Evolutionary conservation across 2,113 vertebrate genomes (phyloP), one percentile per base, ranked within the genome.

Genomic region (Ovis canadensis): DNA sequence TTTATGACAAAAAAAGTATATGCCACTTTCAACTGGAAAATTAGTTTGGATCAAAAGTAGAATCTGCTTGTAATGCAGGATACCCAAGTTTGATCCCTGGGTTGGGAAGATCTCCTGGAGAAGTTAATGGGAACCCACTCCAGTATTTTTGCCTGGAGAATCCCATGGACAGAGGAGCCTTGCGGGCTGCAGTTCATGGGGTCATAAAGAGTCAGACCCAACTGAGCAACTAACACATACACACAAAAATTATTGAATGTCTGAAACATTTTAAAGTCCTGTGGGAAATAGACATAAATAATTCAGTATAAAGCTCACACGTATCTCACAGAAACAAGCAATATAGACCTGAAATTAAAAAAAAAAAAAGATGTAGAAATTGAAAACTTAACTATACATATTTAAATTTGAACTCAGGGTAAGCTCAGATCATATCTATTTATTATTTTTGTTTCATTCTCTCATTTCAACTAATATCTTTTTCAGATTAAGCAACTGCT

Each of bases 401-500:
- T 74, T 88, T 91, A 95, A 85, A 13, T 86, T 64, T 55, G 13
- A 94, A 85, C 6, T 57, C 55, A 89, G 17, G 48, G 23, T 48
- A 74, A 48, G 17, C 88, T 92, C 60, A 31, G 16, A 57, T 92
- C 23, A 15, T 85, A 59, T 50, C 12, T 78, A 25, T 71, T 19
- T 83, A 52, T 92, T 90, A 29, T 57, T 94, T 91, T 80, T 60
- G n/a, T 29, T 90, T 52, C 13, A 31, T 19, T 1, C 29, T 92
- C 43, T 92, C 85, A 19, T 3, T 93, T 92, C 2, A 71, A 10
- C 31, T 92, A 67, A 40, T 87, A 67, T 11, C 7, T 74, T 84
- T 88, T 91, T 57, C 40, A 52, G 23, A 90, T 90, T 96, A 87
- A 94, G 33, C 13, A 90, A 43, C 16, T 87, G 25, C 4, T 78